Evolutionary conservation across 1,140 invertebrate species (phyloP), one percentile per base, ranked within the genome.

Genomic region (Zeugodacus cucurbitae): DNA sequence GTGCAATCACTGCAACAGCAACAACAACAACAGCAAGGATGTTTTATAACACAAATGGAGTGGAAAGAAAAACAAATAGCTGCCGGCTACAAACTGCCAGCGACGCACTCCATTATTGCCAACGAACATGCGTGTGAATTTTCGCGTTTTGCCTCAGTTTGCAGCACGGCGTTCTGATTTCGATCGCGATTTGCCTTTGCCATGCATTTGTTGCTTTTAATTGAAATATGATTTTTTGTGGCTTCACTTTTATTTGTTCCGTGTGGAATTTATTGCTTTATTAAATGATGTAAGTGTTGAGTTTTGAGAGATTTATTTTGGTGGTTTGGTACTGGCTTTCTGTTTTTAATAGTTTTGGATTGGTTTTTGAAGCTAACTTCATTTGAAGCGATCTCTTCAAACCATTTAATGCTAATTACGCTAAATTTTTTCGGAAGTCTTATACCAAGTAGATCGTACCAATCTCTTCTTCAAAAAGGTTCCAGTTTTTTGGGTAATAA

Each of bases 201-300:
- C 44, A 78, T 82, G 91, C 92, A 93, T 93, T 93, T 92, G 92
- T 93, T 90, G 91, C 90, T 90, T 93, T 93, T 93, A 92, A 92
- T 92, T 92, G 91, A 92, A 92, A 92, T 92, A 92, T 91, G 91
- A n/a, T 62, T 62, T 62, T 26, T n/a, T 7, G n/a, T n/a, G n/a
- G n/a, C 91, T 91, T 90, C 29, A 82, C 22, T 54, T 54, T 54
- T 82, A 54, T 82, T 82, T 44, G 41, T 41, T 48, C 4, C 4
- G 17, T 29, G 74, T 48, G 74, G 7, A 92, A 92, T 92, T 91
- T 91, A 92, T 92, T 91, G 90, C 91, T 89, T 86, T 59, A 86
- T 86, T 86, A 87, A 89, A 88, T 89, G 89, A 89, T 90, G 87
- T 67, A 88, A n/a, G 29, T 86, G 88, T 26, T 57, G 41, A 20